phyloP scores from a whole-genome alignment of 2,888 invertebrate species.

The Brenthis ino region DNA sequence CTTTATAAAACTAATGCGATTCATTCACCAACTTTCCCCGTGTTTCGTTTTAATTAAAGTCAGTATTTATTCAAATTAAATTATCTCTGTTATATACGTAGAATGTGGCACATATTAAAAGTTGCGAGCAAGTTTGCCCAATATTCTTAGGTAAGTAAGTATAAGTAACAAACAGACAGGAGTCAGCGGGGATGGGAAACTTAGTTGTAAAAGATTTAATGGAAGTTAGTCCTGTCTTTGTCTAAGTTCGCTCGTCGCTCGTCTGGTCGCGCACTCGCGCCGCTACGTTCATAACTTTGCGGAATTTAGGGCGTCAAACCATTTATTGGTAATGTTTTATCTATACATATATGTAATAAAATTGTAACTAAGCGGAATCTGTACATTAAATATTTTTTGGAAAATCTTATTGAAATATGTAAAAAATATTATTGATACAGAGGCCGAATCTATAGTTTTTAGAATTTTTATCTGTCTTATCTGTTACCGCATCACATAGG shows the following conservation, averaged over 20 bases:
- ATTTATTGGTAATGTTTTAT: conserved; percentile 13
- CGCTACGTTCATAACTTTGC: conserved; percentile 65
- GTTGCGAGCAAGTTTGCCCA: conserved; percentile 22
- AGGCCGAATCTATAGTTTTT: no score
- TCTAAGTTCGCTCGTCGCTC: conserved; percentile 75
- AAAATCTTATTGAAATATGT: no score
- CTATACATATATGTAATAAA: neutral
- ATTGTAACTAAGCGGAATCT: no score
- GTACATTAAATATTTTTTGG: no score
- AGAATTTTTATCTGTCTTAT: no score
- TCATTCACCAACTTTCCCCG: no score
- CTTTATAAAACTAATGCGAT: no score
- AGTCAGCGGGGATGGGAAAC: conserved; percentile 65
- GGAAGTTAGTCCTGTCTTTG: conserved; percentile 77
- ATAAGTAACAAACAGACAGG: conserved; percentile 49
- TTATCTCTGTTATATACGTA: neutral
- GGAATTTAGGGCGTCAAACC: conserved; percentile 54
- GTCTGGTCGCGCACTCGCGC: conserved; percentile 55
- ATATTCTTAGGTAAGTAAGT: conserved; percentile 20
- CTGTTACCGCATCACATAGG: no score
- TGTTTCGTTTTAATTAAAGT: neutral
- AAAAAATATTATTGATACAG: no score
- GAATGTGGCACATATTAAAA: conserved; percentile 11
- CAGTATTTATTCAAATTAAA: neutral
- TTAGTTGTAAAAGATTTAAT: conserved; percentile 81